These are phyloP conservation scores for Palythoa grandiflora DNA, from an alignment of 92 coral and sea anemone genomes.

Conservation along the genomic window DNA sequence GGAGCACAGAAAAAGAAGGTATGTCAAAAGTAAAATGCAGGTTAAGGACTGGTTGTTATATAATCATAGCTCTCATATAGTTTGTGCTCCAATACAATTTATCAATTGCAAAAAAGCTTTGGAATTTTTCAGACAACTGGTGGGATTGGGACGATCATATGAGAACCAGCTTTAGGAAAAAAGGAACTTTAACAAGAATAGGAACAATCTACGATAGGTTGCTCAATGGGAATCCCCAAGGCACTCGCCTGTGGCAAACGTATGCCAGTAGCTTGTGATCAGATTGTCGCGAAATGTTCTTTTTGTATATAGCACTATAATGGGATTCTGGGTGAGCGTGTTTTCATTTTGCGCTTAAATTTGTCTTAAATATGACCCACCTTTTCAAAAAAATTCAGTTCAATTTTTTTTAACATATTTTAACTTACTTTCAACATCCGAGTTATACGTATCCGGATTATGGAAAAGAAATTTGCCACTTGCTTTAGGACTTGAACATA, in stretches of 20 bases:
- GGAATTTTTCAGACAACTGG: constrained; percentile 1
- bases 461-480: background rate
- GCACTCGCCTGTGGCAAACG: too few species aligned
- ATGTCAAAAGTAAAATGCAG: background rate
- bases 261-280: too few species aligned
- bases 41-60: background rate
- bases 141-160: background rate
- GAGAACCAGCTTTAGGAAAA: background rate
- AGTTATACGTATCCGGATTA: background rate
- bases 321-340: too few species aligned
- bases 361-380: too few species aligned
- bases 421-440: background rate
- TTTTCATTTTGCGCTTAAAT: too few species aligned
- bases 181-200: background rate
- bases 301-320: too few species aligned
- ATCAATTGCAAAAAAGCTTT: background rate
- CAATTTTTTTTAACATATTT: background rate
- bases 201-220: background rate
- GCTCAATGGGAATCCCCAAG: too few species aligned
- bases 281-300: too few species aligned
- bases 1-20: background rate
- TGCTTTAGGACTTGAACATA: background rate
- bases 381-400: too few species aligned
- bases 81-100: background rate
- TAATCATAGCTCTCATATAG: background rate